Evolutionary conservation across 2,888 invertebrate species (phyloP), one percentile per base, ranked within the genome.

Genomic region (Eustalomyia histrio): DNA sequence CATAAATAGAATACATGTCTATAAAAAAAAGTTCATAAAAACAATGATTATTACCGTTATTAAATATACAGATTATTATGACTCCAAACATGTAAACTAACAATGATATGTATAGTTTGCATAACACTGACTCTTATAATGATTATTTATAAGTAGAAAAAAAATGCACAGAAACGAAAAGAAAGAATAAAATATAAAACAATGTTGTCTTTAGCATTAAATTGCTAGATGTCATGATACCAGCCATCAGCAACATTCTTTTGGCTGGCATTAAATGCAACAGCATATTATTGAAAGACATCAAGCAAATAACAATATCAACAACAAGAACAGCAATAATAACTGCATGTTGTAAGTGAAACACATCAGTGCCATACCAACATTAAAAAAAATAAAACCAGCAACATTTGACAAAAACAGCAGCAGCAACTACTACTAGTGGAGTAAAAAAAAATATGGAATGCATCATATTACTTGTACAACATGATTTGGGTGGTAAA

Each of bases 141-240:
- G 2, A 21, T 21, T 21, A 21, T n/a, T 64, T 69, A 29, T n/a
- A 68, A 24, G 29, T 33, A 52, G 76, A 73, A 73, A 73, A 60
- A 73, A 73, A 73, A 60, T 57, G 73, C 67, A 79, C 52, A 76
- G 10, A 57, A 9, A 29, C 29, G 55, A 61, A 61, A 50, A 3
- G 16, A 47, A 61, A 35, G 29, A 61, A 29, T 29, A 29, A 29
- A 29, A 29, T 29, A 4, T 7, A 73, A 78, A 63, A 75, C 55
- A 43, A 60, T 67, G 55, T 69, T 64, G 52, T 69, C 60, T 69
- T n/a, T 75, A 53, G 67, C 50, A 72, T 73, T 73, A 79, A 74
- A 74, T 75, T 76, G 80, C 80, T 68, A 76, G 72, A 72, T 76
- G 72, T 71, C 80, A 72, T 76, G 72, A 63, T 72, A 68, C 75